phyloP scores from a whole-genome alignment of 37 sponge, comb jelly and placozoan genomes.

The Spongia lamella region DNA sequence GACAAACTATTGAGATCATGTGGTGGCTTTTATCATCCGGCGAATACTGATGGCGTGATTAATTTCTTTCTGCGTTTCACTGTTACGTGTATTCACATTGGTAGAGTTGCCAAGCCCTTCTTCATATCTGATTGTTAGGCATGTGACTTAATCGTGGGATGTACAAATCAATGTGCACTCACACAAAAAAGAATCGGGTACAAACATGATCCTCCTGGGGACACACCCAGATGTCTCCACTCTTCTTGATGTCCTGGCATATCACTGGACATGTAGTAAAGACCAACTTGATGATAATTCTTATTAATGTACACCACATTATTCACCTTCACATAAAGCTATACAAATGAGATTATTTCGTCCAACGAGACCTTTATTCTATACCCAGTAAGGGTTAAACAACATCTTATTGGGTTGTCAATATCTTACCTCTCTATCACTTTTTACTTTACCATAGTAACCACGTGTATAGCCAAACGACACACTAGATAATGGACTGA shows the following conservation, averaged over 20 bases:
- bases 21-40: too few relatives aligned
- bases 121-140: not conserved
- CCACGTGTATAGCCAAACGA: constrained; percentile 70
- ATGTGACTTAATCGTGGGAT: too few relatives aligned
- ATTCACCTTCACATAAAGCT: constrained; percentile 82
- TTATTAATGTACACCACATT: not conserved
- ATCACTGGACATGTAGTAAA: too few relatives aligned
- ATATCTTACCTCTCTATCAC: not conserved
- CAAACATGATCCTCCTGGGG: constrained; percentile 73
- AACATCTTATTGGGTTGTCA: not conserved
- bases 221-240: constrained; percentile 70
- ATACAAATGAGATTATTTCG: constrained; percentile 59
- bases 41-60: too few relatives aligned
- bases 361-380: constrained; percentile 31
- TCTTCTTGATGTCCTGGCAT: constrained; percentile 50
- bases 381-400: too few relatives aligned
- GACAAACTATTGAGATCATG: too few relatives aligned
- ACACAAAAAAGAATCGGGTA: constrained; percentile 88
- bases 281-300: too few relatives aligned
- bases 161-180: not conserved
- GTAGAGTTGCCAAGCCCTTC: too few relatives aligned
- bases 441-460: not conserved
- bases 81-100: too few relatives aligned
- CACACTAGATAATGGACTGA: constrained; percentile 58
- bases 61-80: too few relatives aligned